Evolutionary conservation across 2,888 invertebrate species (phyloP), one percentile per base, ranked within the genome.

Genomic region (Rhagophthalmus giganteus): DNA sequence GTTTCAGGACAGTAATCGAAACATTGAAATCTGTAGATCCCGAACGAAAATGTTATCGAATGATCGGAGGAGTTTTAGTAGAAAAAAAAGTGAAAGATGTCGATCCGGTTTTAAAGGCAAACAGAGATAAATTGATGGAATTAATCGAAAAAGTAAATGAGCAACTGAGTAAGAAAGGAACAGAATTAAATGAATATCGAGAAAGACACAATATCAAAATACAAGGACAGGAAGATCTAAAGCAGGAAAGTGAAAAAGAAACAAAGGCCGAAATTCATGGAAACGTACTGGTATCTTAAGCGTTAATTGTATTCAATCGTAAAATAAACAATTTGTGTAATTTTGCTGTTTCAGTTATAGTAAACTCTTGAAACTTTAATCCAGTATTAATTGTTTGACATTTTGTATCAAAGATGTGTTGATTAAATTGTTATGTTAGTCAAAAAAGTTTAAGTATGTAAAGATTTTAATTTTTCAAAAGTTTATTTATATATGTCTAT

Each of bases 41-140:
- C 8, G 82, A 84, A 40, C 84, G 95, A 61, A 93, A 89, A 74
- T 97, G 97, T 74, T 97, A 89, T 74, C 84, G 95, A 67, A 84
- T 96, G 80, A 86, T 97, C 57, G 96, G 96, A 41, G 96, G 96
- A 14, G 90, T 97, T 47, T 78, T 97, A 42, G 92, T 94, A 57
- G 95, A 97, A 76, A 82, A 92, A 62, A 94, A 90, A 7, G 97
- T 96, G 0, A 88, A 86, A 69, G 94, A 93, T 63, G 90, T 97
- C 37, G 76, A 95, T 63, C 96, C 96, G 8, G 87, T 88, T 60
- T 78, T 97, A 54, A 76, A 83, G 57, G 81, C 82, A 58, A 95
- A 94, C 74, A 84, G 83, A 70, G 88, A 90, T 65, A 82, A 90
- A 80, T 79, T 95, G 59, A 82, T 83, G 13, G 86, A 87, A 71